Conservation (phyloP, 2,113 vertebrate genomes). For the Pavo muticus region DNA sequence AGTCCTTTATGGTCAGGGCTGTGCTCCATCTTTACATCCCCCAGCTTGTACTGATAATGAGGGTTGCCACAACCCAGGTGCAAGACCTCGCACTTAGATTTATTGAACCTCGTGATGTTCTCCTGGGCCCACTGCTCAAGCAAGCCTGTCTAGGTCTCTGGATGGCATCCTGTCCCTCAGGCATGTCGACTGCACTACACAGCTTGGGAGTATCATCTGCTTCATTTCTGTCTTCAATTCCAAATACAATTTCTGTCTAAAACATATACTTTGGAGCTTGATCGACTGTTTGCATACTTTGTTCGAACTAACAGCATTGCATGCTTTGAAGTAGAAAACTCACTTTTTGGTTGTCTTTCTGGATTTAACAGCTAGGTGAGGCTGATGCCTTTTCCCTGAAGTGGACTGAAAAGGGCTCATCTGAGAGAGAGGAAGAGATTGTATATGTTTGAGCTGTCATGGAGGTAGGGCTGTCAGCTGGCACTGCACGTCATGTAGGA, state of each 20-base stretch:
- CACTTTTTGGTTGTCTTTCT: neutral
- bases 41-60: too few species aligned
- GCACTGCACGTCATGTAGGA: neutral
- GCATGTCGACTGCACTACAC: too few species aligned
- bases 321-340: neutral
- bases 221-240: neutral
- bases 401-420: neutral
- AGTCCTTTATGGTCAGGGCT: too few species aligned
- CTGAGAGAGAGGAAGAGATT: neutral
- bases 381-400: neutral
- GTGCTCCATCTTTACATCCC: too few species aligned
- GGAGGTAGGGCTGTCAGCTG: neutral
- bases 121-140: too few species aligned
- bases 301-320: neutral
- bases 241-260: neutral
- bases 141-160: too few species aligned
- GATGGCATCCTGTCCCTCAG: too few species aligned
- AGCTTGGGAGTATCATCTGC: neutral
- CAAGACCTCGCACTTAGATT: too few species aligned
- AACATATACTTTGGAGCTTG: neutral
- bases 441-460: neutral
- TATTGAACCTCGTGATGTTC: too few species aligned
- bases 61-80: too few species aligned
- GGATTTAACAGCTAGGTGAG: neutral
- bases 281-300: neutral